Base-by-base conservation (phyloP, 2,113 vertebrate species). In the Neotoma lepida region DNA sequence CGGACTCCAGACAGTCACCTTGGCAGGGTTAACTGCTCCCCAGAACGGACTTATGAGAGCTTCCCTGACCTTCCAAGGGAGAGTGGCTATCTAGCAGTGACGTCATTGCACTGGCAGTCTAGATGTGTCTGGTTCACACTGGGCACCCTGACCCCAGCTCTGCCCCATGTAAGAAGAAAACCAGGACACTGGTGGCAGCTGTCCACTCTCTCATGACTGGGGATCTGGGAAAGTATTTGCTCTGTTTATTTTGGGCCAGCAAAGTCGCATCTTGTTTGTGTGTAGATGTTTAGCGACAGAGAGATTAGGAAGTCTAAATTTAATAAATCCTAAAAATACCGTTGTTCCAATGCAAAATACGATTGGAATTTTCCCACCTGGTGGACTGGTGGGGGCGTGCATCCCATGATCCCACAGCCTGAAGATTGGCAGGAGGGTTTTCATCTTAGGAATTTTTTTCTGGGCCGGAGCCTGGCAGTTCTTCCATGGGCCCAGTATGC, bases 241-340 rank as follows among this genome's bases (percentile, higher is more conserved):
- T 96, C 96, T 95, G 87, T 94, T 96, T 97, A 96, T 95, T 95
- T 94, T 97, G 91, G 89, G 78, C 76, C 86, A 56, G 56, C 91
- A 95, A 91, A 68, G 64, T 63, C 10, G 94, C 93, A 85, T 96
- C 87, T 96, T 94, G 94, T 95, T 96, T 97, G 88, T 93, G 44
- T 78, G 61, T 86, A 17, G 87, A 64, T 96, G 95, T 95, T 96
- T 93, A 95, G 94, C 4, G 18, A 92, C 68, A 35, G 89, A 95
- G 44, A 88, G 63, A 88, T 56, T 94, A 87, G 94, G 92, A 41
- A 88, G 33, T 97, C 97, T 97, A 97, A 98, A 98, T 97, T 97
- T 97, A 98, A 96, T 94, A 97, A 95, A 96, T 5, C 90, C 10
- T 97, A 98, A 98, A 98, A 94, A 92, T 96, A 96, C 86, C 80